These are phyloP conservation scores for Clanis bilineata DNA, from an alignment of 2,888 invertebrate genomes.

Conservation along the genomic window DNA sequence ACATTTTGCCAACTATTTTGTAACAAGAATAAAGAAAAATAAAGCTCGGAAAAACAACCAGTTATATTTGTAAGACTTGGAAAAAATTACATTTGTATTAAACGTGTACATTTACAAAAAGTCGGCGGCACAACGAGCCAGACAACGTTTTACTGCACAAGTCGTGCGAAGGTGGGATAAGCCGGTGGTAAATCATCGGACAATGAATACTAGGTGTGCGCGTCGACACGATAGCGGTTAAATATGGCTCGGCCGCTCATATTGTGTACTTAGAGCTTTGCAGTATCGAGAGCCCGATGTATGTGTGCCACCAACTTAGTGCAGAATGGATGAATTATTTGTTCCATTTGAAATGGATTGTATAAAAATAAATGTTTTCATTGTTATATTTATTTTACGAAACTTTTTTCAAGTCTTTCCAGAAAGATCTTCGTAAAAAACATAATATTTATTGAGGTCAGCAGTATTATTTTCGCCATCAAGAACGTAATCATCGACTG, in stretches of 20 bases:
- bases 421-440: too few species aligned
- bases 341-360: neutral
- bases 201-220: slow-evolving; percentile 70
- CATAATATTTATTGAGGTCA: too few species aligned
- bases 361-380: neutral
- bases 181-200: slow-evolving; percentile 72
- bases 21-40: too few species aligned
- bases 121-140: slow-evolving; percentile 25
- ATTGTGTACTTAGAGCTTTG: slow-evolving; percentile 61
- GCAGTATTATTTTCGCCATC: too few species aligned
- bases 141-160: slow-evolving; percentile 49
- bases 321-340: neutral
- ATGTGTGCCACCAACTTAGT: slow-evolving; percentile 32
- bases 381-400: neutral
- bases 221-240: slow-evolving; percentile 71
- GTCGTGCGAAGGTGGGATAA: slow-evolving; percentile 66
- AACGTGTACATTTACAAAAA: slow-evolving; percentile 22
- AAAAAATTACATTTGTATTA: slow-evolving; percentile 12
- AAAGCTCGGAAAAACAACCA: neutral
- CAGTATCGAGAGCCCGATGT: slow-evolving; percentile 43
- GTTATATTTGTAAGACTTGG: neutral
- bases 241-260: slow-evolving; percentile 69
- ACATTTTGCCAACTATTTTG: too few species aligned
- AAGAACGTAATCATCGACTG: too few species aligned
- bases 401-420: too few species aligned